Conservation (phyloP, 2,888 invertebrate species). For the Melinopterus prodromus region DNA sequence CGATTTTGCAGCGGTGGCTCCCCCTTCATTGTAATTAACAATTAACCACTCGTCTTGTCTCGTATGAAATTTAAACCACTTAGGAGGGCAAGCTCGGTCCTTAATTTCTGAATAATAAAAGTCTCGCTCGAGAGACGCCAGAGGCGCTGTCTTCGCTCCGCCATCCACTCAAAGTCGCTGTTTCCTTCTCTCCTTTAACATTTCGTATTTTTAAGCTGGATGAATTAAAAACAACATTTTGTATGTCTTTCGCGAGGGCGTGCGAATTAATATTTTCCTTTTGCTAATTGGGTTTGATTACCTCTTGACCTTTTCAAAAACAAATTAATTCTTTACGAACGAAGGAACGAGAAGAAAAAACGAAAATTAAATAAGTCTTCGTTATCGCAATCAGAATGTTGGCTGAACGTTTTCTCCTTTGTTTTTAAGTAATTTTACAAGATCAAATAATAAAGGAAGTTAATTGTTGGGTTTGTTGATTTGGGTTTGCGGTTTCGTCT, state of each 20-base stretch:
- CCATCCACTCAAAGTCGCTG: not conserved
- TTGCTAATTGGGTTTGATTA: not conserved
- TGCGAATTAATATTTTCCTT: not conserved
- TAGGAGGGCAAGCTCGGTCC: not conserved
- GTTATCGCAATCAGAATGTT: too few species aligned
- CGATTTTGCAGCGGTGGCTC: not conserved
- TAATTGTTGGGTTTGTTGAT: too few species aligned
- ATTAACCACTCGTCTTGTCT: not conserved
- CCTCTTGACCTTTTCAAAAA: not conserved
- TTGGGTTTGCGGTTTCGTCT: too few species aligned
- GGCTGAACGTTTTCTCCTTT: too few species aligned
- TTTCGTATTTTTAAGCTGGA: not conserved
- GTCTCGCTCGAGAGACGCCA: not conserved
- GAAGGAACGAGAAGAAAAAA: too few species aligned
- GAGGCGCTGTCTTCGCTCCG: not conserved
- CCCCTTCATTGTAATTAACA: not conserved
- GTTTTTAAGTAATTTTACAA: too few species aligned
- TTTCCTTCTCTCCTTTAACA: not conserved
- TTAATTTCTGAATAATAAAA: slow-evolving; percentile 4
- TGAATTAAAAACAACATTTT: not conserved
- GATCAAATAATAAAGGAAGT: too few species aligned
- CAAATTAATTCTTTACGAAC: too few species aligned
- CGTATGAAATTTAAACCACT: not conserved
- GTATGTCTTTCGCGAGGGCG: not conserved
- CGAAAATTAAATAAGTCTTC: too few species aligned